Evolutionary conservation across 2,113 vertebrate species (phyloP).

Genomic region (Datnioides undecimradiatus): DNA sequence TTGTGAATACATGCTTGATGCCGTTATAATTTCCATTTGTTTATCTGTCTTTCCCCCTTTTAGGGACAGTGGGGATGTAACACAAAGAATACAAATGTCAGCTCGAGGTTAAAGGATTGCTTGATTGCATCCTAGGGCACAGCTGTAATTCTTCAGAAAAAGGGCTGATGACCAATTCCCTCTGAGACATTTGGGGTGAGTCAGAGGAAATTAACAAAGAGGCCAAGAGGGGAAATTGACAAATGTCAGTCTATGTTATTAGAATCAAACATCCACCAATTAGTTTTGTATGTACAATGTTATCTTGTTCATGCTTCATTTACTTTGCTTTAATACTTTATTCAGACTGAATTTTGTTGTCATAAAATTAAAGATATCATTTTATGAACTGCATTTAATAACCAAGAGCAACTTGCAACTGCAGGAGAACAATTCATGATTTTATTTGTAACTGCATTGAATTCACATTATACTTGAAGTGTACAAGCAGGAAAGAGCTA

Average conservation of each 20-base stretch:
- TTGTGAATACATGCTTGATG: constrained; percentile 58
- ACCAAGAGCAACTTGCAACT: not conserved
- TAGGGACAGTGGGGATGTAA: constrained; percentile 48
- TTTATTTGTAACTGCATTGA: not conserved
- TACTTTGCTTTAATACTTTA: no score
- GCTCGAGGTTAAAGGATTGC: constrained; percentile 60
- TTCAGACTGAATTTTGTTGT: not conserved
- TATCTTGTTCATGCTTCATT: not conserved
- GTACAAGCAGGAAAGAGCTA: not conserved
- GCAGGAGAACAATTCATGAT: not conserved
- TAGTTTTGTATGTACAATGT: not conserved
- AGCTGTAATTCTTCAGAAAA: constrained; percentile 56
- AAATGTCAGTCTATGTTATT: constrained; percentile 39
- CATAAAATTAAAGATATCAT: not conserved
- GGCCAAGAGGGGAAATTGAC: constrained; percentile 23
- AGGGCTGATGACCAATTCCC: constrained; percentile 63
- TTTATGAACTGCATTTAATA: not conserved
- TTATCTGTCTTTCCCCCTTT: constrained; percentile 40
- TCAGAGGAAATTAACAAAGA: constrained; percentile 58
- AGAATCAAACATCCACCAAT: constrained; percentile 21
- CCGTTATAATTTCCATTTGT: constrained; percentile 61
- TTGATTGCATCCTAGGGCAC: constrained; percentile 59
- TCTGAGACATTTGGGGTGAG: constrained; percentile 30
- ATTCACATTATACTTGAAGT: not conserved
- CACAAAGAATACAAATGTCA: constrained; percentile 67